Evolutionary conservation across 2,113 vertebrate species (phyloP), one percentile per base, ranked within the genome.

Genomic region (Otis tarda): DNA sequence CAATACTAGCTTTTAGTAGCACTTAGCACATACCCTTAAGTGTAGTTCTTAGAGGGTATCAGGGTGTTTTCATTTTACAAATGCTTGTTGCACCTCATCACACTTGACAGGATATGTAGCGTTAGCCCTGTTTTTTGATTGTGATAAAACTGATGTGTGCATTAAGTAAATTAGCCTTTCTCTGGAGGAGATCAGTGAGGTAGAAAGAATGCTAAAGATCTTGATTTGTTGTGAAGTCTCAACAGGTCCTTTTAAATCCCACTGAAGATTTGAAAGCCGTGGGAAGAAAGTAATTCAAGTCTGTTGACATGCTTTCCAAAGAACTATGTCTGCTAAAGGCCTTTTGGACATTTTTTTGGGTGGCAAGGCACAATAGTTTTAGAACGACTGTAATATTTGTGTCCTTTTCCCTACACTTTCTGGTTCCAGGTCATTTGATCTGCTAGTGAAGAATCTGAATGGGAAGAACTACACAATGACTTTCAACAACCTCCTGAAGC

Each of bases 381-480:
- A 4, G 16, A 59, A 19, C 35, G 6, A 9, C 30, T 43, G 37
- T 7, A 56, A 22, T 68, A n/a, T 70, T 70, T 92, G 22, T 89
- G 3, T 61, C 63, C 63, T 93, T 41, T 63, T 9, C 94, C 49
- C 24, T 27, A 24, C 2, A 0, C 28, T 71, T 84, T 71, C 83
- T 84, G 56, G 7, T 89, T 96, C 55, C 94, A 99, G 99, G 95
- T 99, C 99, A 10, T 99, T 99, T 87, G 98, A 98, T 96, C 97
- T 99, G 61, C 92, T 99, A n/a, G 98, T 99, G 55, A 99, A 99
- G 96, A 98, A 99, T 77, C 98, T 99, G 47, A 98, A 98, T 89
- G 99, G 98, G 33, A 99, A 99, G 97, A 99, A 98, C 94, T 98
- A 99, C 78, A 98, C 99, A 93, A 99, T 99, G 99, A 98, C 97